Evolutionary conservation across 2,797 vertebrate species (phyloP).

Genomic region (Erethizon dorsatum): DNA sequence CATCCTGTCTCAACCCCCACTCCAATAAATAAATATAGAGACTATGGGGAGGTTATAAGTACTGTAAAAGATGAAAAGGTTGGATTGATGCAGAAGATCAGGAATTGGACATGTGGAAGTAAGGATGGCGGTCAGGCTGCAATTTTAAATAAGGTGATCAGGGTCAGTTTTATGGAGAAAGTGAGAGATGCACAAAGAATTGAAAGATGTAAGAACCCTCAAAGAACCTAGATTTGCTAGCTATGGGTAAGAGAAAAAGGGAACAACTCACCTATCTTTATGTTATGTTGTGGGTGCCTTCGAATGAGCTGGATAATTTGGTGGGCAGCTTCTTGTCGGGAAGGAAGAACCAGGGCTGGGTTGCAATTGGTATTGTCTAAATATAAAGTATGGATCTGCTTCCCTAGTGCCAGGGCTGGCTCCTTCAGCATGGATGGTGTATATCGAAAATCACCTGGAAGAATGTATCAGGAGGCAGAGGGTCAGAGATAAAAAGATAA

Average conservation of each 20-base stretch:
- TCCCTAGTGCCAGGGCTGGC: slow-evolving; percentile 90
- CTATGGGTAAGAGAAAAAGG: not conserved
- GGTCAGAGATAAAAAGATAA: not conserved
- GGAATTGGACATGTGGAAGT: not conserved
- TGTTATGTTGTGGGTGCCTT: slow-evolving; percentile 91
- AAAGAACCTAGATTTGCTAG: slow-evolving; percentile 5
- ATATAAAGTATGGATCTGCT: slow-evolving; percentile 95
- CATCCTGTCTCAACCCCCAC: not conserved
- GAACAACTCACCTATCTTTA: slow-evolving; percentile 94
- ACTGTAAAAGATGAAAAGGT: not conserved
- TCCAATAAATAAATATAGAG: not conserved
- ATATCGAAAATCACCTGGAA: slow-evolving; percentile 97
- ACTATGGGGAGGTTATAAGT: not conserved
- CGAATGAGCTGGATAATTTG: slow-evolving; percentile 95
- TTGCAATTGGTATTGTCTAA: slow-evolving; percentile 98
- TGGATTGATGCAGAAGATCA: not conserved
- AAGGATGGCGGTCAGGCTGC: not conserved
- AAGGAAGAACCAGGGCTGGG: slow-evolving; percentile 92
- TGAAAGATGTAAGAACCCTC: slow-evolving; percentile 9
- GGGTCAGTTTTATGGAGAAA: not conserved
- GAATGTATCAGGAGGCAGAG: not conserved
- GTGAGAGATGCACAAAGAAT: not conserved
- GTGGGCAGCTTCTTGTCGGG: slow-evolving; percentile 92
- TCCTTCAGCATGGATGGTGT: slow-evolving; percentile 93
- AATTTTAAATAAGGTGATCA: slow-evolving; percentile 44